These are phyloP conservation scores for Tiaroga cobitis DNA, from an alignment of 2,797 vertebrate genomes.

Conservation along the genomic window DNA sequence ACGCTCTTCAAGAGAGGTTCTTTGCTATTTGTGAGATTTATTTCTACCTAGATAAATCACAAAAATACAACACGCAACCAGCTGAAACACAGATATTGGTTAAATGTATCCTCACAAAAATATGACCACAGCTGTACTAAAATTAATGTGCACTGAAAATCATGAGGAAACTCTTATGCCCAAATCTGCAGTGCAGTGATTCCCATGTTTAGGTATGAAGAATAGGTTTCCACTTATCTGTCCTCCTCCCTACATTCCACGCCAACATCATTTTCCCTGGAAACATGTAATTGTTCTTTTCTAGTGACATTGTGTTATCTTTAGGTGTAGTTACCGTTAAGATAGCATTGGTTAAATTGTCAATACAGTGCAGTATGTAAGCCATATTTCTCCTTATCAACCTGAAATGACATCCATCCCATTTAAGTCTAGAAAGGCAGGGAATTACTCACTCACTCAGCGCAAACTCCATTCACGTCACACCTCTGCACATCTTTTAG, in stretches of 20 bases:
- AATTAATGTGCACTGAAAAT: background rate
- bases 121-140: background rate
- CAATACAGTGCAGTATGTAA: background rate
- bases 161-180: background rate
- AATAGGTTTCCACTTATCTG: background rate
- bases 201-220: constrained; percentile 14
- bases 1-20: background rate
- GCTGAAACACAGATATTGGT: background rate
- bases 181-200: background rate
- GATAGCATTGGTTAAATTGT: background rate
- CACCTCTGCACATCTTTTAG: background rate
- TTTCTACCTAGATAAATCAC: background rate
- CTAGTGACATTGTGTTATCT: constrained; percentile 2
- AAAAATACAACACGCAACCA: background rate
- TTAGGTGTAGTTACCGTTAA: background rate
- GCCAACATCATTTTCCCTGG: background rate
- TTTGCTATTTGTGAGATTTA: background rate
- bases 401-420: background rate
- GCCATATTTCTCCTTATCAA: background rate
- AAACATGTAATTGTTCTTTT: background rate
- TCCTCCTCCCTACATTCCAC: background rate
- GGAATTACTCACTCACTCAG: background rate
- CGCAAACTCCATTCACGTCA: background rate
- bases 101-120: background rate
- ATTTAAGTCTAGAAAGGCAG: background rate